phyloP scores from a whole-genome alignment of 1,140 invertebrate genomes.

The Leptopilina boulardi region DNA sequence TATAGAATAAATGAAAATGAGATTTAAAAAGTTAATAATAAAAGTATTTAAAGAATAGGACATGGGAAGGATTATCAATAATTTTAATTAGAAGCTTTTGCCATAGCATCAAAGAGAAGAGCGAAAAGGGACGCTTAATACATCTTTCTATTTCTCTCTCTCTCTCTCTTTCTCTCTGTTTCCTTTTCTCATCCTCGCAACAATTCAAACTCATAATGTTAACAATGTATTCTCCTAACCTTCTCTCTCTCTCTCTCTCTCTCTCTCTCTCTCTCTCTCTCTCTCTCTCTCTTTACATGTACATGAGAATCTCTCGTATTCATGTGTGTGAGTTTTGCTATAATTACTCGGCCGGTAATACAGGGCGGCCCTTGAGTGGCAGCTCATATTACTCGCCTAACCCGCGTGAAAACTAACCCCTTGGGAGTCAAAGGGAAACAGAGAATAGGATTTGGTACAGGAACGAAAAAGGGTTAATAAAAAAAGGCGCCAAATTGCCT shows the following conservation, averaged over 20 bases:
- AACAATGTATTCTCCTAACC: conserved; percentile 37
- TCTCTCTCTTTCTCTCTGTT: background rate
- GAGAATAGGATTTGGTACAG: conserved; percentile 49
- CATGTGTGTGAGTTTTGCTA: conserved; percentile 51
- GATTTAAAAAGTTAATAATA: background rate
- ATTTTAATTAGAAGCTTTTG: conserved; percentile 33
- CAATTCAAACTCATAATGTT: conserved; percentile 40
- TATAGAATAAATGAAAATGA: background rate
- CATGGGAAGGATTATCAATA: conserved; percentile 8
- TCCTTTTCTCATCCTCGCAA: conserved; percentile 24
- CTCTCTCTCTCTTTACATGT: conserved; percentile 45
- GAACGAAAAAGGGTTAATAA: conserved; percentile 36
- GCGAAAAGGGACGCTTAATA: conserved; percentile 27
- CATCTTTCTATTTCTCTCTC: background rate
- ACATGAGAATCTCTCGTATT: background rate
- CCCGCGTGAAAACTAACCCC: conserved; percentile 72
- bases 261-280: conserved; percentile 35
- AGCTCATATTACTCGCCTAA: conserved; percentile 73
- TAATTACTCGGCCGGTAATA: conserved; percentile 73
- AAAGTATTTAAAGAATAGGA: background rate
- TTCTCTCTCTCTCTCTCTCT: conserved; percentile 30
- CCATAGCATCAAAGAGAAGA: conserved; percentile 28
- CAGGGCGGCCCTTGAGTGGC: conserved; percentile 71
- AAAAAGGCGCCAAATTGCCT: conserved; percentile 29
- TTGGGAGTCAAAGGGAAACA: conserved; percentile 56